Evolutionary conservation across 1,140 invertebrate genomes (phyloP).

Genomic region (Cydia strobilella): DNA sequence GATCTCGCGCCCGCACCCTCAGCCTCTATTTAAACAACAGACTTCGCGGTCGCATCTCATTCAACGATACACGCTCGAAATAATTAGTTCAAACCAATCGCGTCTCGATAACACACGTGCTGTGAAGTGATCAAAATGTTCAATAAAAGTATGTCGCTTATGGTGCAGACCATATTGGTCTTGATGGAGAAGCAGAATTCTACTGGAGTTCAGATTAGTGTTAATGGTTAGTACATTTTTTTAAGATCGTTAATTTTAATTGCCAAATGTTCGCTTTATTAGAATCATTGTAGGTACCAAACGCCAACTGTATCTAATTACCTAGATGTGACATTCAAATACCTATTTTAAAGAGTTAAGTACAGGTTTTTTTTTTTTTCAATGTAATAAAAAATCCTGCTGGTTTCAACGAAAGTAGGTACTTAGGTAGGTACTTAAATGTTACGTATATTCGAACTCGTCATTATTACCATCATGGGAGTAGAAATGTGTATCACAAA

Average conservation of each 20-base stretch:
- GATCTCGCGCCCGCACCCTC: not conserved
- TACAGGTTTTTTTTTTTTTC: too few species aligned
- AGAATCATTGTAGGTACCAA: not conserved
- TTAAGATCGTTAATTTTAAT: slow-evolving; percentile 9
- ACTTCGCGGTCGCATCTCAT: not conserved
- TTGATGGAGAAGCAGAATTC: slow-evolving; percentile 74
- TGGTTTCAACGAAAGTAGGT: too few species aligned
- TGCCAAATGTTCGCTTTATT: not conserved
- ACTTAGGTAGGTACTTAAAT: too few species aligned
- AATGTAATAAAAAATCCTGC: not conserved
- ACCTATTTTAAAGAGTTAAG: too few species aligned
- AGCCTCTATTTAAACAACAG: slow-evolving; percentile 30
- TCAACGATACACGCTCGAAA: not conserved
- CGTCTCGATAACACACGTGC: slow-evolving; percentile 31
- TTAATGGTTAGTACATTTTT: slow-evolving; percentile 57
- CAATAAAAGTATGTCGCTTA: slow-evolving; percentile 72
- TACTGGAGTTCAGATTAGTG: slow-evolving; percentile 59
- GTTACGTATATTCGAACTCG: too few species aligned
- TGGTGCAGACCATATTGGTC: slow-evolving; percentile 78
- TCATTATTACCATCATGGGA: too few species aligned
- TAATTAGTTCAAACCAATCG: slow-evolving; percentile 32
- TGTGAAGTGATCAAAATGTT: slow-evolving; percentile 52
- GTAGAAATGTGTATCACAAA: too few species aligned
- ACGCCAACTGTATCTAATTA: not conserved
- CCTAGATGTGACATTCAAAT: not conserved